Evolutionary conservation across 2,888 invertebrate genomes (phyloP).

Genomic region (Nipponacmea schrenckii): DNA sequence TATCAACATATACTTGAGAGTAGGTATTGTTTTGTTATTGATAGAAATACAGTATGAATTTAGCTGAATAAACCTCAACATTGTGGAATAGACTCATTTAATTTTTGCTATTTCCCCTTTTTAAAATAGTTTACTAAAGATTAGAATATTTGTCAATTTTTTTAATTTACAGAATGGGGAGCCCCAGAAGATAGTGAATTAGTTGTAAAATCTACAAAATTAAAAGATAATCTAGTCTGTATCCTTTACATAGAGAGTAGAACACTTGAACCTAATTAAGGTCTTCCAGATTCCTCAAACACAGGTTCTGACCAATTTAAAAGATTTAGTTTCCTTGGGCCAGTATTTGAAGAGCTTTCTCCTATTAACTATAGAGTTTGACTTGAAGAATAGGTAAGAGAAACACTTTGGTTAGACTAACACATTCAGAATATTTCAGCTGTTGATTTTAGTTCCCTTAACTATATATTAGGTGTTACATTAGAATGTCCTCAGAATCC

Average conservation of each 20-base stretch:
- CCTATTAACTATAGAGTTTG: no score
- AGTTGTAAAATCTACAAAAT: conserved; percentile 72
- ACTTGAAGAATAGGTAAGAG: no score
- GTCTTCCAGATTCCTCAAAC: no score
- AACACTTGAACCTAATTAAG: no score
- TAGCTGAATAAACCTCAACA: not conserved
- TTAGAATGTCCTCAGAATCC: conserved; percentile 48
- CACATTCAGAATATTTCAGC: no score
- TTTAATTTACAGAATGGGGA: conserved; percentile 78
- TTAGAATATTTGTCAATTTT: no score
- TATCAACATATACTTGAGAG: conserved; percentile 80
- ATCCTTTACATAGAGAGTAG: conserved; percentile 31
- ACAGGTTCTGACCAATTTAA: no score
- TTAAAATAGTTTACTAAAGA: no score
- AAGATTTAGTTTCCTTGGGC: no score
- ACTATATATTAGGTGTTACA: conserved; percentile 39
- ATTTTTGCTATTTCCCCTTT: no score
- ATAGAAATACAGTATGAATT: not conserved
- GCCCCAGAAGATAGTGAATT: conserved; percentile 82
- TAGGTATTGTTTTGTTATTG: conserved; percentile 69
- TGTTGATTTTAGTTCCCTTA: conserved; percentile 16
- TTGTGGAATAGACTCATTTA: not conserved
- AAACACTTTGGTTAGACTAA: no score
- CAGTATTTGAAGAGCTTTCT: no score
- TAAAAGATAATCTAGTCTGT: conserved; percentile 78